Conservation (phyloP, 2,888 invertebrate species). For the Hylaea fasciaria region DNA sequence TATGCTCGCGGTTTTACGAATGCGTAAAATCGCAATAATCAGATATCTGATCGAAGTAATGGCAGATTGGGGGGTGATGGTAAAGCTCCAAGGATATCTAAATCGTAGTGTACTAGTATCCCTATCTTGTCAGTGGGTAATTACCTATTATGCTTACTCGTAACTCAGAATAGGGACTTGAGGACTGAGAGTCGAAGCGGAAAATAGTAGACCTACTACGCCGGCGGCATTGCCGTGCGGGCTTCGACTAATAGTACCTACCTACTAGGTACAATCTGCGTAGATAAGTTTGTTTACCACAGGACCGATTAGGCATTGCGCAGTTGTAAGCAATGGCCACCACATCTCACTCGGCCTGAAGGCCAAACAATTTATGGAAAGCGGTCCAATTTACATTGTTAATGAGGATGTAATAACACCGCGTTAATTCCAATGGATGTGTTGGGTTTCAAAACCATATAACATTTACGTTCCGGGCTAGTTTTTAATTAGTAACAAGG, state of each 20-base stretch:
- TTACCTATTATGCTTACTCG: too few relatives aligned
- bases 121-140: too few relatives aligned
- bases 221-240: too few relatives aligned
- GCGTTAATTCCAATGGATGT: conserved; percentile 50
- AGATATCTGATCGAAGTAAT: too few relatives aligned
- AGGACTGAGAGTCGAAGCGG: too few relatives aligned
- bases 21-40: too few relatives aligned
- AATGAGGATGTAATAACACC: conserved; percentile 73
- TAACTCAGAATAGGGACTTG: too few relatives aligned
- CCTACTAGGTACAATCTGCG: conserved; percentile 4
- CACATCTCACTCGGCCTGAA: conserved; percentile 46
- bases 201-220: neutral
- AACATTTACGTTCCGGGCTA: conserved; percentile 30
- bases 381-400: conserved; percentile 67
- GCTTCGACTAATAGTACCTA: neutral
- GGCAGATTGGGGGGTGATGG: too few relatives aligned
- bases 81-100: too few relatives aligned
- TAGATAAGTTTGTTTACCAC: conserved; percentile 12
- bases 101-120: too few relatives aligned
- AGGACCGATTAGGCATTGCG: conserved; percentile 13
- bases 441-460: conserved; percentile 49
- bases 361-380: conserved; percentile 64
- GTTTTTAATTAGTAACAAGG: conserved; percentile 36
- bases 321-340: conserved; percentile 14
- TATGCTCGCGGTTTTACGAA: too few relatives aligned